These are phyloP conservation scores for Micrasema longulum DNA, from an alignment of 1,140 invertebrate genomes.

Conservation along the genomic window DNA sequence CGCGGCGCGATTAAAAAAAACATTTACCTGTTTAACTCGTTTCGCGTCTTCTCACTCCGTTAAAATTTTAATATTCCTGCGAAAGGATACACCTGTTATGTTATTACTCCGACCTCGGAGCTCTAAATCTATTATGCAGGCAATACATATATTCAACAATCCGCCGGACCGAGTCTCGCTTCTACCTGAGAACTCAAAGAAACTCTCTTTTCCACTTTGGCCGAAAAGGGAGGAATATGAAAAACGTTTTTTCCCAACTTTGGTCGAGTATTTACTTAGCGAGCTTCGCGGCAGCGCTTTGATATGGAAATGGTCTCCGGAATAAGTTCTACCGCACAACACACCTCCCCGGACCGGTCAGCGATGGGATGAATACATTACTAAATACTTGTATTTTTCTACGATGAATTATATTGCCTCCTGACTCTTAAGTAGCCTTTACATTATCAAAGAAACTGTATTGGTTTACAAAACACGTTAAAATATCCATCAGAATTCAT, in stretches of 20 bases:
- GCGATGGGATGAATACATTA: constrained; percentile 36
- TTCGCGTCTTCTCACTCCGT: constrained; percentile 6
- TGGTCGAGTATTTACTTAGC: constrained; percentile 52
- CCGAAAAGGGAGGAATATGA: constrained; percentile 42
- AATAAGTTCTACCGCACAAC: constrained; percentile 16
- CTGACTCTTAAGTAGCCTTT: no score
- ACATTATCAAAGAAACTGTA: no score
- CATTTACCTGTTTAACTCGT: constrained; percentile 29
- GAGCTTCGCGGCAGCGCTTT: constrained; percentile 47
- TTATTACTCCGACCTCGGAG: constrained; percentile 18
- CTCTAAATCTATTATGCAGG: constrained; percentile 35
- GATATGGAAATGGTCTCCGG: constrained; percentile 48
- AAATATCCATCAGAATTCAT: no score
- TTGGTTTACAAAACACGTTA: no score
- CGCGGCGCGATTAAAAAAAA: constrained; percentile 11
- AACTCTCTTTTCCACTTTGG: constrained; percentile 46
- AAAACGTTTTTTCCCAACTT: constrained; percentile 50
- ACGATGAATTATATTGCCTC: constrained; percentile 19
- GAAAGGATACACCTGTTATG: constrained; percentile 40
- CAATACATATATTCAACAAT: constrained; percentile 42
- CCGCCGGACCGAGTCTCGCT: constrained; percentile 14
- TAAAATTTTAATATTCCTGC: constrained; percentile 39
- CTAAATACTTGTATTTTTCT: constrained; percentile 29
- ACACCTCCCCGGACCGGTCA: constrained; percentile 23
- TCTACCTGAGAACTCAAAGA: constrained; percentile 42